A percentile compares a stretch with the other conserved stretches of the same genome.
phyloP scores from a whole-genome alignment of 2,888 invertebrate species.

The Dasypogon diadema region DNA sequence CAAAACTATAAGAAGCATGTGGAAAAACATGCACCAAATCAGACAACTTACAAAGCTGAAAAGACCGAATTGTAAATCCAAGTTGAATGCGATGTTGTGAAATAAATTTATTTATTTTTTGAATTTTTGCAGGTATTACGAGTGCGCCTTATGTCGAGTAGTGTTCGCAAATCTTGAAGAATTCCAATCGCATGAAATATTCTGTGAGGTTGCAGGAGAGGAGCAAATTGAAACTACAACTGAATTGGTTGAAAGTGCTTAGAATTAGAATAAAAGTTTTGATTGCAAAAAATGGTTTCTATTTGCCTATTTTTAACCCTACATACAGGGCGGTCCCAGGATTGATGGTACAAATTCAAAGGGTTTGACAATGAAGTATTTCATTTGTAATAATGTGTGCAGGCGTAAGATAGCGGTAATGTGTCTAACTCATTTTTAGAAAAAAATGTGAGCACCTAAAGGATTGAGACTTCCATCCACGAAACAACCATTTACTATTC shows the following conservation, averaged over 20 bases:
- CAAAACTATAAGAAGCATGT: constrained; percentile 67
- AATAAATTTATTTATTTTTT: not conserved
- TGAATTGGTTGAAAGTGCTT: constrained; percentile 17
- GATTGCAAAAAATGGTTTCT: not conserved
- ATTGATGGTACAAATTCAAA: too few species aligned
- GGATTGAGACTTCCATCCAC: too few species aligned
- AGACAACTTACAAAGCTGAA: constrained; percentile 43
- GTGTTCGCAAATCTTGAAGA: constrained; percentile 65
- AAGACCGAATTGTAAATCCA: constrained; percentile 44
- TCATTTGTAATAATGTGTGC: too few species aligned
- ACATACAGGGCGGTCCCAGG: too few species aligned
- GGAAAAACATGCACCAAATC: constrained; percentile 26
- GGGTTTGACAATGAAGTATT: too few species aligned
- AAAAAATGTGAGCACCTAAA: too few species aligned
- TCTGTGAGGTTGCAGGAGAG: constrained; percentile 59
- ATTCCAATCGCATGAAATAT: constrained; percentile 65
- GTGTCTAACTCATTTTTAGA: too few species aligned
- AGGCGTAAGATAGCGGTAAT: too few species aligned
- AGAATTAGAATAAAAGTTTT: not conserved
- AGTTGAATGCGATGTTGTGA: not conserved
- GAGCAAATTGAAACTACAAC: constrained; percentile 48
- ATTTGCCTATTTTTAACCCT: too few species aligned
- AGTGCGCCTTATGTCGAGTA: constrained; percentile 65
- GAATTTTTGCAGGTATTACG: constrained; percentile 61
- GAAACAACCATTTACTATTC: too few species aligned